Evolutionary conservation across 1,140 invertebrate species (phyloP).

Genomic region (Anastatus disparis): DNA sequence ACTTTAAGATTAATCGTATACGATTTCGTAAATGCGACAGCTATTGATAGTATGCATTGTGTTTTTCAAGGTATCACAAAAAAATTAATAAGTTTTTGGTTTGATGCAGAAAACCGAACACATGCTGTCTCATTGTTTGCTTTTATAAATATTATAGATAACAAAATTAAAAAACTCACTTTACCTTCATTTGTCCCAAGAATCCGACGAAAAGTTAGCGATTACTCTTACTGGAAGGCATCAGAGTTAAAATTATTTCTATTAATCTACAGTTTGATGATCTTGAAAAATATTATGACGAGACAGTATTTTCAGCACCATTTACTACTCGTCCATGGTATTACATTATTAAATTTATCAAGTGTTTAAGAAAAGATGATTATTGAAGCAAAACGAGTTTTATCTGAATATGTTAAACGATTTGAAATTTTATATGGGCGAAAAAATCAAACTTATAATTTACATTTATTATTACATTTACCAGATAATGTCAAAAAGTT

Average conservation of each 20-base stretch:
- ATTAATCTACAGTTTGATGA: slow-evolving; percentile 1
- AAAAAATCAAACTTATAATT: too few species aligned
- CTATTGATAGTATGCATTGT: slow-evolving; percentile 5
- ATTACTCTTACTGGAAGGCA: slow-evolving; percentile 10
- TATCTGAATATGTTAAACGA: not conserved
- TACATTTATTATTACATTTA: too few species aligned
- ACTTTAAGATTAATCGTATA: not conserved
- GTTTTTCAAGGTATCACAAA: slow-evolving; percentile 4
- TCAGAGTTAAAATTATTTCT: too few species aligned
- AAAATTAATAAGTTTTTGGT: slow-evolving; percentile 10
- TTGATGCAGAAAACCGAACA: not conserved
- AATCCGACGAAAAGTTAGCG: not conserved
- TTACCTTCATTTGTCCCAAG: not conserved
- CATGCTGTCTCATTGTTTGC: not conserved
- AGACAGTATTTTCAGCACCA: slow-evolving; percentile 4
- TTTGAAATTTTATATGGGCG: not conserved
- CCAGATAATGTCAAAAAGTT: not conserved
- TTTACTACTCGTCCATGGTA: slow-evolving; percentile 14
- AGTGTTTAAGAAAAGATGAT: not conserved
- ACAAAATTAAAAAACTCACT: not conserved
- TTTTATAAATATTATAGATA: not conserved
- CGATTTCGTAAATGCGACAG: not conserved
- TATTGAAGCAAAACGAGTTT: not conserved
- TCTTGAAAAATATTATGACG: not conserved
- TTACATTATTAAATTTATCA: slow-evolving; percentile 2